Base-by-base conservation (phyloP, 2,113 vertebrate species). In the Phocoena phocoena region DNA sequence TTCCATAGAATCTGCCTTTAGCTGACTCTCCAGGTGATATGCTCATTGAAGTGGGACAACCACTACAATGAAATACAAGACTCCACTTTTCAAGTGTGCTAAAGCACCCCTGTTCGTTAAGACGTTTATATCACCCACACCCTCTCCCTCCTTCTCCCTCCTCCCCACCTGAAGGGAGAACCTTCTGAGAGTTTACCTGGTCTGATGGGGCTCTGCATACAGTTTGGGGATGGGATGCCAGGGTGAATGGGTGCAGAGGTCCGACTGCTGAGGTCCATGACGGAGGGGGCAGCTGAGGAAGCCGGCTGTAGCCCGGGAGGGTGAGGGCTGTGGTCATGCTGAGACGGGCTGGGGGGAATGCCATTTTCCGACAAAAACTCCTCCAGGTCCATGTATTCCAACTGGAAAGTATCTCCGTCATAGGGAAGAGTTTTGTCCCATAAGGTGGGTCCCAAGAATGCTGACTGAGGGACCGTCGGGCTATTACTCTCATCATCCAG, bases 371-470 rank as follows among this genome's bases (percentile, higher is more conserved):
- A 99, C 97, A 99, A 99, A 98, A 99, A 99, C 98, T 99, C 99
- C 98, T 99, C 99, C 99, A 99, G 99, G 98, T 99, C 99, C 99
- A 99, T 99, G 99, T 99, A 99, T 98, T 99, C 99, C 99, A 99
- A 98, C 98, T 99, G 99, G 97, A 99, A 99, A 98, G 99, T 99
- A 98, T 99, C 99, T 70, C 99, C 99, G 36, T 99, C 99, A 8
- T 99, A 99, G 3, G 99, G 99, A 98, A 99, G 99, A 2, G 99
- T 99, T 99, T 99, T 99, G 99, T 99, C 99, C 99, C 99, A 99
- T 93, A 99, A 99, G 36, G 99, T 99, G 31, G 99, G 99, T 0
- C 99, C 99, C 95, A 99, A 98, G 98, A 99, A 99, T 28, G 99
- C 99, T 0, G 99, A 99, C 99, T 99, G 99, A 8, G 99, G 99